Evolutionary conservation across 1,140 invertebrate species (phyloP).

Genomic region (Lordiphosa collinella): DNA sequence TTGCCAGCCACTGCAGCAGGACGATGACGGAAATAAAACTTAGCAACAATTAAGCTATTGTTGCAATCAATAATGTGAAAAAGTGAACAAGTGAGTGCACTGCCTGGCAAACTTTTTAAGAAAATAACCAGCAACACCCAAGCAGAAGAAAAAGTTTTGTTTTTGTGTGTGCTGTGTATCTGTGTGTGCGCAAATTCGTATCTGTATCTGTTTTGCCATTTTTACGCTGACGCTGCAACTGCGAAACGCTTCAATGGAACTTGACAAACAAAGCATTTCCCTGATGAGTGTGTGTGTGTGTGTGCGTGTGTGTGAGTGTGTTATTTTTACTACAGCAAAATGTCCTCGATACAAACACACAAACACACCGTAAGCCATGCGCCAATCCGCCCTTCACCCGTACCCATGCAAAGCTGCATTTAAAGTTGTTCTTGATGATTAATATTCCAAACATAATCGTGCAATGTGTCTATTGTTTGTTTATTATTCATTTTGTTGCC

Average conservation of each 20-base stretch:
- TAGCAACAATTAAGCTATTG: conserved; percentile 13
- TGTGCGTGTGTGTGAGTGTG: conserved; percentile 3
- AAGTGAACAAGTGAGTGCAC: conserved; percentile 46
- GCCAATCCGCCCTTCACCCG: no score
- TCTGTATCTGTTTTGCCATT: conserved; percentile 36
- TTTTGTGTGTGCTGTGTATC: conserved; percentile 42
- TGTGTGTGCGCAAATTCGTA: conserved; percentile 39
- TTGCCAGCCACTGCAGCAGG: conserved; percentile 45
- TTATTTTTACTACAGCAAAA: conserved; percentile 52
- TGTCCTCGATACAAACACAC: conserved; percentile 51
- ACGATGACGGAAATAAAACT: conserved; percentile 19
- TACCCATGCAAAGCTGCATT: no score
- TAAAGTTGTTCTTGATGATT: no score
- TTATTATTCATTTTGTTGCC: not conserved
- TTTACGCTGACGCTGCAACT: conserved; percentile 66
- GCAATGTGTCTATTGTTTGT: not conserved
- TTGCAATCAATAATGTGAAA: conserved; percentile 53
- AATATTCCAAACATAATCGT: no score
- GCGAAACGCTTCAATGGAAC: conserved; percentile 55
- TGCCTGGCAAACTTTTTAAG: not conserved
- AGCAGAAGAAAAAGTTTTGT: not conserved
- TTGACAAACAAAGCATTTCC: conserved; percentile 25
- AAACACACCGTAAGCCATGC: not conserved
- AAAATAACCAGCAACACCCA: not conserved
- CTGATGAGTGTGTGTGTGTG: not conserved